These are phyloP conservation scores for Teleogryllus occipitalis DNA, from an alignment of 1,140 invertebrate species.

Conservation along the genomic window DNA sequence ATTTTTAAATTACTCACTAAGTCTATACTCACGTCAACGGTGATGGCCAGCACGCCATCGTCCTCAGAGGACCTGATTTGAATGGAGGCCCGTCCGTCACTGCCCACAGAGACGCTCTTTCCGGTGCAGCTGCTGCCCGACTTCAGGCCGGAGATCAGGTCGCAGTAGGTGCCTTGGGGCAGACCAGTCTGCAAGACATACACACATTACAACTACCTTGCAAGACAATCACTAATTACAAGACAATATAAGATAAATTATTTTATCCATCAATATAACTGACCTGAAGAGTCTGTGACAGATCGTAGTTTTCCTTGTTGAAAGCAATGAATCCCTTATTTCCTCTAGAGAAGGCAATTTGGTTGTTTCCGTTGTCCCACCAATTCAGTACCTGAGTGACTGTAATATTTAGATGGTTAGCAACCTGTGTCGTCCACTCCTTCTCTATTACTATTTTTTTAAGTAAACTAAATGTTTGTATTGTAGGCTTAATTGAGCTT, in stretches of 20 bases:
- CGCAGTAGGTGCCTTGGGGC: slow-evolving; percentile 71
- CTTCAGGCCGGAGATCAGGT: slow-evolving; percentile 67
- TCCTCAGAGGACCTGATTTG: slow-evolving; percentile 45
- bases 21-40: slow-evolving; percentile 42
- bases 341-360: slow-evolving; percentile 68
- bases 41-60: slow-evolving; percentile 72
- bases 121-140: slow-evolving; percentile 57
- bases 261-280: background rate
- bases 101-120: slow-evolving; percentile 53
- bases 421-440: too few species aligned
- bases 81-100: slow-evolving; percentile 53
- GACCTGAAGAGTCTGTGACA: slow-evolving; percentile 45
- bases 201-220: too few species aligned
- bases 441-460: too few species aligned
- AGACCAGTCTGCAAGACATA: slow-evolving; percentile 51
- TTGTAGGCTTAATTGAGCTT: too few species aligned
- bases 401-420: too few species aligned
- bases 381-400: slow-evolving; percentile 48
- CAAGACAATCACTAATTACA: too few species aligned
- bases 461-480: too few species aligned
- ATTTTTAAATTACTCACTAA: too few species aligned
- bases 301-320: slow-evolving; percentile 45
- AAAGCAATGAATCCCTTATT: slow-evolving; percentile 64
- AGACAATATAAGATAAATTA: too few species aligned
- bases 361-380: slow-evolving; percentile 64